These are phyloP conservation scores for Echiichthys vipera DNA, from an alignment of 2,797 vertebrate genomes.

Conservation along the genomic window DNA sequence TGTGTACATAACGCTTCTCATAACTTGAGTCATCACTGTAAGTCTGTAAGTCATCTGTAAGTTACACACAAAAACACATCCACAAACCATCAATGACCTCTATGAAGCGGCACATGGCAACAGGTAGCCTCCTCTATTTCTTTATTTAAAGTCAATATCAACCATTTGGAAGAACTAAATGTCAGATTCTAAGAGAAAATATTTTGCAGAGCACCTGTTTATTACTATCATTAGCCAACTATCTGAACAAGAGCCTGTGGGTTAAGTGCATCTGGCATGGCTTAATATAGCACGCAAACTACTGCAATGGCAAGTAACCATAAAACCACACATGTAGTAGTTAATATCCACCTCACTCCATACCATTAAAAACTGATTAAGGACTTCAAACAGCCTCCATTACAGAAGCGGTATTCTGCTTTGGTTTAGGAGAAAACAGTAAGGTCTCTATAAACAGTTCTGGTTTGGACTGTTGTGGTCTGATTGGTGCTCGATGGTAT, in stretches of 20 bases:
- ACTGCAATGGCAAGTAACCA: slow-evolving; percentile 78
- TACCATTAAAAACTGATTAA: slow-evolving; percentile 81
- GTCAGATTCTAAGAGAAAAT: slow-evolving; percentile 36
- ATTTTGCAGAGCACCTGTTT: slow-evolving; percentile 77
- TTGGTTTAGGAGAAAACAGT: slow-evolving; percentile 69
- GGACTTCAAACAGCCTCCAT: slow-evolving; percentile 76
- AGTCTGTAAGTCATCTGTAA: no score
- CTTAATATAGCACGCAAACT: slow-evolving; percentile 75
- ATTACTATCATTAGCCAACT: slow-evolving; percentile 69
- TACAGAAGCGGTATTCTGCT: slow-evolving; percentile 73
- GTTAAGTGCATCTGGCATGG: slow-evolving; percentile 71
- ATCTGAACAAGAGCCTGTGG: slow-evolving; percentile 62
- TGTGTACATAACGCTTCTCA: slow-evolving; percentile 41
- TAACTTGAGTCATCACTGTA: slow-evolving; percentile 48
- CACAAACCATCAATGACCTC: slow-evolving; percentile 20
- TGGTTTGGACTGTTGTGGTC: slow-evolving; percentile 69
- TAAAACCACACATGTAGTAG: slow-evolving; percentile 81
- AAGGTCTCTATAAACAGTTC: slow-evolving; percentile 73
- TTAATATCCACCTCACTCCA: slow-evolving; percentile 74
- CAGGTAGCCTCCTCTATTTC: background rate
- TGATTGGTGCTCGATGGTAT: slow-evolving; percentile 60
- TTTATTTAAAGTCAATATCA: slow-evolving; percentile 8
- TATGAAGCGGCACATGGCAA: slow-evolving; percentile 8
- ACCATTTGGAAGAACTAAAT: slow-evolving; percentile 24
- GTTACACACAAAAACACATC: slow-evolving; percentile 21